Conservation (phyloP, 1,140 invertebrate species). For the Zaprionus inermis region DNA sequence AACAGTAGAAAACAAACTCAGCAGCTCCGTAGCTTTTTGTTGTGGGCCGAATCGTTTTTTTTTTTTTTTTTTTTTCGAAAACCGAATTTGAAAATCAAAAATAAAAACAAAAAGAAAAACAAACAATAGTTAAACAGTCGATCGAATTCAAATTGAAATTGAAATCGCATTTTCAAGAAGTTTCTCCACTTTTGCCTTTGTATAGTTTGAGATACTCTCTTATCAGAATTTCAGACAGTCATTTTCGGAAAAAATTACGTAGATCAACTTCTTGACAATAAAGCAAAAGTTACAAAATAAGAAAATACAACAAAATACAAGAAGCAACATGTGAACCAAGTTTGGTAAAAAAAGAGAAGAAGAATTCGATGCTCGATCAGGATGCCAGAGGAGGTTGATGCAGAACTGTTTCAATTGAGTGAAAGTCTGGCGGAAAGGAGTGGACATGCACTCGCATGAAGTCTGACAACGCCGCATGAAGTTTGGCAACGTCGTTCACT, state of each 20-base stretch:
- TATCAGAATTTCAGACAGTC: constrained; percentile 85
- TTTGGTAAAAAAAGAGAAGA: constrained; percentile 10
- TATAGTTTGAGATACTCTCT: constrained; percentile 5
- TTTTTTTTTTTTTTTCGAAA: constrained; percentile 41
- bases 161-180: constrained; percentile 78
- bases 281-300: constrained; percentile 60
- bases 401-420: not conserved
- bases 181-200: constrained; percentile 72
- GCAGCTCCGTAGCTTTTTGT: constrained; percentile 39
- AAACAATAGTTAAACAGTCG: constrained; percentile 21
- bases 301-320: constrained; percentile 51
- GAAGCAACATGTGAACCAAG: constrained; percentile 32
- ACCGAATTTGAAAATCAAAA: constrained; percentile 23
- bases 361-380: constrained; percentile 1
- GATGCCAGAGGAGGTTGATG: constrained; percentile 3
- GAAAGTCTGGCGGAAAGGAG: not conserved
- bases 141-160: constrained; percentile 33
- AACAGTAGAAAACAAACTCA: constrained; percentile 68
- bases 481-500: constrained; percentile 23
- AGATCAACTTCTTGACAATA: constrained; percentile 95
- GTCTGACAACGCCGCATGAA: constrained; percentile 34
- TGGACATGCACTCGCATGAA: constrained; percentile 1
- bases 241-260: constrained; percentile 91
- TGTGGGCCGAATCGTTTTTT: constrained; percentile 69
- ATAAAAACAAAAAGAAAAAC: constrained; percentile 38